Percentiles rank a stretch among this genome's conserved stretches.
These are phyloP conservation scores for Agriopis leucophaearia DNA, from an alignment of 2,888 invertebrate species.

Conservation along the genomic window DNA sequence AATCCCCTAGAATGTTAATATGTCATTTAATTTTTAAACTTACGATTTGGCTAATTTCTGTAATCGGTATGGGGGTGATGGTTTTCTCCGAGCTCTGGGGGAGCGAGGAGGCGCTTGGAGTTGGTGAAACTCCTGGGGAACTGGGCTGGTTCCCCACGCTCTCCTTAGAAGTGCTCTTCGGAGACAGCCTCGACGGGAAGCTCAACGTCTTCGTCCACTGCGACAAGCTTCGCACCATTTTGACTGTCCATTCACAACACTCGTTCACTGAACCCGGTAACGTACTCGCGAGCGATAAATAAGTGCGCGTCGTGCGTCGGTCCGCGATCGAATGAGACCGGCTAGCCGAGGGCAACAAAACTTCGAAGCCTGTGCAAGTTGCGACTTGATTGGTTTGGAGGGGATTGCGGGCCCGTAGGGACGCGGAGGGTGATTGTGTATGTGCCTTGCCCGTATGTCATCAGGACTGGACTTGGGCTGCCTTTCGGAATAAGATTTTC, in stretches of 20 bases:
- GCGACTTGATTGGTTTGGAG: conserved; percentile 68
- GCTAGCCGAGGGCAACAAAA: conserved; percentile 64
- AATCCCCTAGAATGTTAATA: conserved; percentile 37
- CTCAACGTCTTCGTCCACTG: conserved; percentile 97
- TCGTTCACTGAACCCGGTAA: conserved; percentile 73
- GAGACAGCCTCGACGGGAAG: conserved; percentile 94
- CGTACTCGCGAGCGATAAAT: conserved; percentile 52
- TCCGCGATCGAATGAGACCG: conserved; percentile 73
- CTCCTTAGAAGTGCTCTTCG: conserved; percentile 92
- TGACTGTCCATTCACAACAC: conserved; percentile 82
- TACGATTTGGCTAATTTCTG: conserved; percentile 90
- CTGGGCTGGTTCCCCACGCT: conserved; percentile 87
- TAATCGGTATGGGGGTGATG: conserved; percentile 87
- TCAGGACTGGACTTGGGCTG: conserved; percentile 55
- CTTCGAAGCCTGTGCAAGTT: conserved; percentile 72
- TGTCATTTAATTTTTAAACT: conserved; percentile 66
- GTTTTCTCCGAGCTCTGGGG: conserved; percentile 86
- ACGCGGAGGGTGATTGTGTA: conserved; percentile 51
- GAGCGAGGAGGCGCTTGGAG: conserved; percentile 86
- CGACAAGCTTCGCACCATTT: conserved; percentile 95
- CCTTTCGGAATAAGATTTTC: conserved; percentile 64
- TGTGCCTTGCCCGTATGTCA: conserved; percentile 40
- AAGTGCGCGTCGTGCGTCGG: conserved; percentile 69
- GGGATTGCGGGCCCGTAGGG: conserved; percentile 51
- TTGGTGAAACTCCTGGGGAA: conserved; percentile 87